A percentile compares a stretch with the other conserved stretches of the same genome.
These are phyloP conservation scores for Stegostoma tigrinum DNA, from an alignment of 2,113 vertebrate genomes.

Conservation along the genomic window DNA sequence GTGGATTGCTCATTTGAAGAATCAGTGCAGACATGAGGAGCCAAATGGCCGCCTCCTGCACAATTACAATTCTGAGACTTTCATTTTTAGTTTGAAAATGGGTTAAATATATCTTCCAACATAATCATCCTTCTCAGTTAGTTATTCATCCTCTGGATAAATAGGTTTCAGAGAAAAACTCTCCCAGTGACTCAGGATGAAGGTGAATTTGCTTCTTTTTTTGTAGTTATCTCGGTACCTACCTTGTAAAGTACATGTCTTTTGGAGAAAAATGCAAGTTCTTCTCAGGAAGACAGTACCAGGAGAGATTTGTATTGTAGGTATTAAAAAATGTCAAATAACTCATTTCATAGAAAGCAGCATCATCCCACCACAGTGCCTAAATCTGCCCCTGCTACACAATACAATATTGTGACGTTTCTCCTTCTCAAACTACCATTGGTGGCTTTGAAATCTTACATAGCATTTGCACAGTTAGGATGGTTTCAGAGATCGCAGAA, in stretches of 20 bases:
- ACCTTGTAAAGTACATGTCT: neutral
- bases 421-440: neutral
- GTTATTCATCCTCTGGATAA: neutral
- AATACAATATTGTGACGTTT: neutral
- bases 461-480: neutral
- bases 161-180: neutral
- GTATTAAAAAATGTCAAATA: neutral
- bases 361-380: neutral
- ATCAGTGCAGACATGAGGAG: too few relatives aligned
- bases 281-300: neutral
- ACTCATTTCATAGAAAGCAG: neutral
- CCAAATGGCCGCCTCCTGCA: too few relatives aligned
- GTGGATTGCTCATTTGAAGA: too few relatives aligned
- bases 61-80: neutral
- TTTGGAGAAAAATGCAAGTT: neutral
- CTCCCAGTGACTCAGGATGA: neutral
- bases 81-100: neutral
- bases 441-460: neutral
- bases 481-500: too few relatives aligned
- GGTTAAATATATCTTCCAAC: neutral
- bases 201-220: neutral
- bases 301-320: neutral
- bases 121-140: neutral
- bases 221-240: neutral
- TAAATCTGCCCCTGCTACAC: neutral